Conservation (phyloP, 2,797 vertebrate genomes). For the Pterois miles region DNA sequence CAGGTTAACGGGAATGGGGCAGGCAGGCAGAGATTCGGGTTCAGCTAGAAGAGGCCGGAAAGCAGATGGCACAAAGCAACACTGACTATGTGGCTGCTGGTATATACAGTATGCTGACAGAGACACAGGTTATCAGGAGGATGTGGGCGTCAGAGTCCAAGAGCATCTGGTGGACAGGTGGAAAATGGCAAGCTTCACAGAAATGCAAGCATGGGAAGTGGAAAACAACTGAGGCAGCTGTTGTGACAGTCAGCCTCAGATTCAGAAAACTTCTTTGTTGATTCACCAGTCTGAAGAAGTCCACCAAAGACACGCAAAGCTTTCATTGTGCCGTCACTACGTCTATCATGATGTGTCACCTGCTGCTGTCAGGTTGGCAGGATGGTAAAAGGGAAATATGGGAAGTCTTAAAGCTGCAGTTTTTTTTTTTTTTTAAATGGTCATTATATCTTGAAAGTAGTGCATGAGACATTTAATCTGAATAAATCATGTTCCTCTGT, state of each 20-base stretch:
- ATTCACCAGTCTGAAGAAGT: slow-evolving; percentile 1
- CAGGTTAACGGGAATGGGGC: background rate
- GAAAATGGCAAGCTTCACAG: background rate
- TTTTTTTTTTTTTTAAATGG: no score
- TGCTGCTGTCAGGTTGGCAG: background rate
- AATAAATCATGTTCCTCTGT: no score
- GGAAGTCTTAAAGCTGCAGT: no score
- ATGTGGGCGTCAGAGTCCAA: background rate
- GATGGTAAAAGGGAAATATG: slow-evolving; percentile 6
- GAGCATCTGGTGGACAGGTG: slow-evolving; percentile 10
- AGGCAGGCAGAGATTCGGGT: background rate
- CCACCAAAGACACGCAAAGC: background rate
- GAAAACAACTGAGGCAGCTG: background rate
- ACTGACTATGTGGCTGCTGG: no score
- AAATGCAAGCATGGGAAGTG: background rate
- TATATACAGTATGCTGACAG: background rate
- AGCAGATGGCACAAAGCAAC: background rate
- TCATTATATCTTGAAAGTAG: no score
- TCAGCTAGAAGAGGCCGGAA: background rate
- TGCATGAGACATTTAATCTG: no score
- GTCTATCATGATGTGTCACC: background rate
- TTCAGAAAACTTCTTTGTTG: slow-evolving; percentile 2
- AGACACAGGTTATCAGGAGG: background rate
- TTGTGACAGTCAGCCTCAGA: background rate
- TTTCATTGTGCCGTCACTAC: background rate